Evolutionary conservation across 2,113 vertebrate species (phyloP).

Genomic region (Morone saxatilis): DNA sequence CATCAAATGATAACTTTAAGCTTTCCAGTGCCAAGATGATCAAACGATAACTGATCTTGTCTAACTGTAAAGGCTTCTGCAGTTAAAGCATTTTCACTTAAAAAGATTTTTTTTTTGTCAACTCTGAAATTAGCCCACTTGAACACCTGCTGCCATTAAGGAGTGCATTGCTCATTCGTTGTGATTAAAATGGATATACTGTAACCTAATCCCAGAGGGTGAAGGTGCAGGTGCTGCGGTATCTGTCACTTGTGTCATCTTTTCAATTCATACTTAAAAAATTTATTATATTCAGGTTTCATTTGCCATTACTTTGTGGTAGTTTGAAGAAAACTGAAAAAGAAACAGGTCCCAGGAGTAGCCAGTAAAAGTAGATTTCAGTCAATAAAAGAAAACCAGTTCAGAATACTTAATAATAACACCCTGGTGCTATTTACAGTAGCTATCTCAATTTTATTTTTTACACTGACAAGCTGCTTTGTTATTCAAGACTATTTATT

Average conservation of each 20-base stretch:
- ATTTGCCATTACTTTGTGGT: background rate
- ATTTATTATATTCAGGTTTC: background rate
- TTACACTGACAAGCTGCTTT: background rate
- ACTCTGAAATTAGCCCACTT: conserved; percentile 31
- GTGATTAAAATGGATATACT: conserved; percentile 26
- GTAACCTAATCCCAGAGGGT: conserved; percentile 6
- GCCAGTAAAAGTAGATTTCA: background rate
- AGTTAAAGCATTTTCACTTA: conserved; percentile 34
- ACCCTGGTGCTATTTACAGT: background rate
- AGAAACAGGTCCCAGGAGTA: background rate
- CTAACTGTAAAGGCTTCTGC: conserved; percentile 18
- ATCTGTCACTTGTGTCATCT: background rate
- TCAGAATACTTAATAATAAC: background rate
- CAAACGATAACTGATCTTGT: conserved; percentile 48
- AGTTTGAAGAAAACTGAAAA: no score
- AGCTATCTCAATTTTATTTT: background rate
- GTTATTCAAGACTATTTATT: conserved; percentile 3
- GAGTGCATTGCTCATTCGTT: conserved; percentile 19
- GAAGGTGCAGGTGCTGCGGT: background rate
- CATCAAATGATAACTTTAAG: conserved; percentile 49
- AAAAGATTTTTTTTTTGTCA: conserved; percentile 14
- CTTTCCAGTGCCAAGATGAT: conserved; percentile 51
- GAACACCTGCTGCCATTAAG: conserved; percentile 5
- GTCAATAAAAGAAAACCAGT: background rate
- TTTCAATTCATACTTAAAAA: conserved; percentile 4